phyloP scores from a whole-genome alignment of 2,113 vertebrate species.

The Lagopus leucura region DNA sequence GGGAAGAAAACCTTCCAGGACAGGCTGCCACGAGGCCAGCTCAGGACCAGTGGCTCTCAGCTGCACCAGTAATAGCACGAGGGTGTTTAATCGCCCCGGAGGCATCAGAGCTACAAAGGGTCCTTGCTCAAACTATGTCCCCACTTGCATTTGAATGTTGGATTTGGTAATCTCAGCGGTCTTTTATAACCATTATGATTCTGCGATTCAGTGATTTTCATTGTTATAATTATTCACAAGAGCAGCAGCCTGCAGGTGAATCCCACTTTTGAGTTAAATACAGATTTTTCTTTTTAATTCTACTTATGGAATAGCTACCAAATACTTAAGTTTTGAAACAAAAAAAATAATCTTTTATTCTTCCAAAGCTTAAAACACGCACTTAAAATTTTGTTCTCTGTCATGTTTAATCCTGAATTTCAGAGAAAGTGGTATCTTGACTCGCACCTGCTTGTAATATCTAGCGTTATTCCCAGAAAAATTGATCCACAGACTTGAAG shows the following conservation, averaged over 20 bases:
- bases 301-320: neutral
- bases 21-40: neutral
- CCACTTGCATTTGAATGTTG: neutral
- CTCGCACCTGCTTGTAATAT: neutral
- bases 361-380: neutral
- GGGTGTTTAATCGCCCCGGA: no score
- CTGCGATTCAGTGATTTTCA: neutral
- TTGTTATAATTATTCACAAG: neutral
- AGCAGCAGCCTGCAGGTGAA: neutral
- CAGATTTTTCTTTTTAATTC: neutral
- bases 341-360: neutral
- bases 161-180: no score
- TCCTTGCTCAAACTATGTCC: neutral
- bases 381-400: neutral
- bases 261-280: neutral
- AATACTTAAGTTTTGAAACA: neutral
- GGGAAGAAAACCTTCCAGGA: neutral
- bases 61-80: neutral
- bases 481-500: neutral
- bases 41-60: neutral
- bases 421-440: neutral
- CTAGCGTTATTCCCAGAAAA: neutral
- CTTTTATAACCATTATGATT: no score
- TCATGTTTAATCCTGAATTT: neutral
- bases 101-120: neutral